Percentiles rank a stretch among this genome's conserved stretches.
These are phyloP conservation scores for Paramormyrops hopkinsi DNA, from an alignment of 2,797 vertebrate genomes.

Conservation along the genomic window DNA sequence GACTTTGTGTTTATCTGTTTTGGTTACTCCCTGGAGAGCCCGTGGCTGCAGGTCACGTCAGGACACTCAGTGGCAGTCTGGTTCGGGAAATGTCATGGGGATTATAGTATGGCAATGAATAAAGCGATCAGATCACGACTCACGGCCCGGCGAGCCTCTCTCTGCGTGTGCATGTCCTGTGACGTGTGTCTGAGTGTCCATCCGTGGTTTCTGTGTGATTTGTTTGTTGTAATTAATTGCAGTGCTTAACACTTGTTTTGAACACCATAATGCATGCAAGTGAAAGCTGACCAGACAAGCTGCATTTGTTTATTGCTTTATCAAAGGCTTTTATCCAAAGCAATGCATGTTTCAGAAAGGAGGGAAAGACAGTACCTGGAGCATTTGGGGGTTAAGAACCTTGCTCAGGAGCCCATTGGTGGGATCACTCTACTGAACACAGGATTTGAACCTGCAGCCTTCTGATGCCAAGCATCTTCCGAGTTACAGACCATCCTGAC, in stretches of 20 bases:
- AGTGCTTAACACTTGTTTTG: not conserved
- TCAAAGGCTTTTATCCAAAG: not conserved
- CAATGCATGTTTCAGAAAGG: not conserved
- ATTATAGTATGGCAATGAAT: slow-evolving; percentile 64
- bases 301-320: not conserved
- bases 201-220: slow-evolving; percentile 52
- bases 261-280: not conserved
- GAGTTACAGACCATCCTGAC: not conserved
- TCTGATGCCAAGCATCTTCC: not conserved
- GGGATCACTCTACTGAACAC: not conserved
- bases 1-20: slow-evolving; percentile 41
- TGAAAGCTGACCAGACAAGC: not conserved
- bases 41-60: slow-evolving; percentile 17
- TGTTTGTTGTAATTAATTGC: not conserved
- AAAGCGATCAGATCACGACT: slow-evolving; percentile 64
- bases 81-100: slow-evolving; percentile 45
- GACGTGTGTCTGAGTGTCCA: not conserved
- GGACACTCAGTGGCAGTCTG: slow-evolving; percentile 54
- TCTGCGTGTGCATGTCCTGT: slow-evolving; percentile 52
- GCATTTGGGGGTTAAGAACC: not conserved
- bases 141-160: slow-evolving; percentile 28
- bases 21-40: slow-evolving; percentile 29
- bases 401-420: not conserved
- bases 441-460: not conserved
- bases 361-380: not conserved